phyloP scores from a whole-genome alignment of 2,797 vertebrate species.

The Melanotaenia pygmaea region DNA sequence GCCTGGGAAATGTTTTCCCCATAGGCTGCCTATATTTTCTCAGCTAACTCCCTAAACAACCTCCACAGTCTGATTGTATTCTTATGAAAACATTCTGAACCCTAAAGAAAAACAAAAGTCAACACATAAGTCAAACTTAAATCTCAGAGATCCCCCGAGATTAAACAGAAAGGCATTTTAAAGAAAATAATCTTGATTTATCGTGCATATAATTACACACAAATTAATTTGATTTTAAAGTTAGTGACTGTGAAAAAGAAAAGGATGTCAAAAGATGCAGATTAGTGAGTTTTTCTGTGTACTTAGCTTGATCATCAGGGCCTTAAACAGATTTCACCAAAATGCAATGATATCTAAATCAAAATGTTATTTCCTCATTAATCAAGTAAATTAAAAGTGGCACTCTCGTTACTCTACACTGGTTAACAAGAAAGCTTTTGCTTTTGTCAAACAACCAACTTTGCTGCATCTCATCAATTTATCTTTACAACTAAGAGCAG shows the following conservation, averaged over 20 bases:
- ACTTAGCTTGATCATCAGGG: slow-evolving; percentile 10
- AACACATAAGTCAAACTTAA: slow-evolving; percentile 16
- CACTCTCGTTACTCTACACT: slow-evolving; percentile 15
- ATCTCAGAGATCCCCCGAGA: slow-evolving; percentile 1
- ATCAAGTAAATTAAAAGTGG: slow-evolving; percentile 40
- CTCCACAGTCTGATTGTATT: slow-evolving; percentile 22
- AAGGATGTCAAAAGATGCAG: not conserved
- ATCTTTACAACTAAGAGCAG: slow-evolving; percentile 14
- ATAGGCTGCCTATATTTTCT: slow-evolving; percentile 11
- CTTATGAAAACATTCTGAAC: slow-evolving; percentile 29
- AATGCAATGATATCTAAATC: slow-evolving; percentile 31
- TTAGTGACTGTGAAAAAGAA: slow-evolving; percentile 25
- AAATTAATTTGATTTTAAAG: slow-evolving; percentile 31
- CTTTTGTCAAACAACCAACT: slow-evolving; percentile 36
- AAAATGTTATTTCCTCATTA: slow-evolving; percentile 29
- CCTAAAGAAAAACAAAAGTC: not conserved
- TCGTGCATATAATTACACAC: slow-evolving; percentile 21
- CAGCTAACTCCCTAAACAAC: slow-evolving; percentile 12
- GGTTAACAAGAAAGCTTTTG: slow-evolving; percentile 29
- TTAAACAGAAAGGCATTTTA: slow-evolving; percentile 5
- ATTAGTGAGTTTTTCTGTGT: slow-evolving; percentile 18
- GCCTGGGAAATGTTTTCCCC: slow-evolving; percentile 8
- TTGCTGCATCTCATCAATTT: slow-evolving; percentile 12
- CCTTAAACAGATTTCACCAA: slow-evolving; percentile 23
- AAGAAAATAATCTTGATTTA: slow-evolving; percentile 28